Evolutionary conservation across 2,797 vertebrate species (phyloP).

Genomic region (Orestias chungarensis): DNA sequence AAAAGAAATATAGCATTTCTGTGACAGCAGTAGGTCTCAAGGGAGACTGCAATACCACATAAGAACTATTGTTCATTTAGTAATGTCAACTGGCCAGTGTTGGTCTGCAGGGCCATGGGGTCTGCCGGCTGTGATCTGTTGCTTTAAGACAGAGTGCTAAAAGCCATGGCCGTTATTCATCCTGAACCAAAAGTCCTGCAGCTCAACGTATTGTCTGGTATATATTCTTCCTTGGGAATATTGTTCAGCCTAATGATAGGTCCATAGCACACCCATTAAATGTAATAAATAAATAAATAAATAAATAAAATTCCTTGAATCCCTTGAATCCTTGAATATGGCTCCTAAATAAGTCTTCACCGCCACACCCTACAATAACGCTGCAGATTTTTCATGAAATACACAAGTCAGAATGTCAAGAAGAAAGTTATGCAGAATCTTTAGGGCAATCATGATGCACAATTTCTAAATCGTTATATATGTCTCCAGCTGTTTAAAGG

Average conservation of each 20-base stretch:
- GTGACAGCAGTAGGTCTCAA: conserved; percentile 49
- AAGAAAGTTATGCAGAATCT: conserved; percentile 55
- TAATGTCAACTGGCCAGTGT: conserved; percentile 67
- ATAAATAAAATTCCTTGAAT: too few species aligned
- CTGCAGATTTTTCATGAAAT: conserved; percentile 25
- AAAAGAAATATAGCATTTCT: conserved; percentile 46
- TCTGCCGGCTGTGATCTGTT: conserved; percentile 59
- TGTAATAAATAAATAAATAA: too few species aligned
- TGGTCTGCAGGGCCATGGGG: conserved; percentile 61
- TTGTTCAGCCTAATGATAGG: conserved; percentile 73
- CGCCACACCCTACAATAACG: conserved; percentile 38
- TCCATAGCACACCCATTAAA: conserved; percentile 64
- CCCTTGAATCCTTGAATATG: too few species aligned
- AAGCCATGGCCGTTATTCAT: conserved; percentile 68
- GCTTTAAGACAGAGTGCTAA: conserved; percentile 61
- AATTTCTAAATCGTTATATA: conserved; percentile 52
- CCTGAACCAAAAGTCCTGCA: conserved; percentile 51
- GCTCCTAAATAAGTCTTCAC: conserved; percentile 50
- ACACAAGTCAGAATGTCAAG: conserved; percentile 36
- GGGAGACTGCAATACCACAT: conserved; percentile 66
- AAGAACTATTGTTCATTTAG: conserved; percentile 58
- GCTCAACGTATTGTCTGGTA: conserved; percentile 66
- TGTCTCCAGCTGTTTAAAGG: conserved; percentile 56
- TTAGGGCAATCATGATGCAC: conserved; percentile 65
- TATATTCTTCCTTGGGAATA: conserved; percentile 64